phyloP scores from a whole-genome alignment of 1,140 invertebrate species.

The Drosophila asahinai region DNA sequence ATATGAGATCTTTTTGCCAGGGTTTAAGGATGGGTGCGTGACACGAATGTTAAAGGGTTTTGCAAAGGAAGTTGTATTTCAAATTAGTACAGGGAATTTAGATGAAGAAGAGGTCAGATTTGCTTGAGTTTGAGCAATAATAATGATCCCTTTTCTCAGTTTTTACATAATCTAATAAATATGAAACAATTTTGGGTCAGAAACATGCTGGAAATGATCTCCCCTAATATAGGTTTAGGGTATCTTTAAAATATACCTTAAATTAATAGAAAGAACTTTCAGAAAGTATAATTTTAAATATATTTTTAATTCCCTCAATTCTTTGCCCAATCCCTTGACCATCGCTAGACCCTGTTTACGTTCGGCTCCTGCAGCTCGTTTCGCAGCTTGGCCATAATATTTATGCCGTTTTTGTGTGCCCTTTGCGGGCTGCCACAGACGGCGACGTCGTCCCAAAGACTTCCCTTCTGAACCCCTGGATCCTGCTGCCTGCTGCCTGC shows the following conservation, averaged over 20 bases:
- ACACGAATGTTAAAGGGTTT: constrained; percentile 19
- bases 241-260: neutral
- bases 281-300: too few species aligned
- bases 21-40: constrained; percentile 23
- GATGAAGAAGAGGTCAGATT: neutral
- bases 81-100: too few species aligned
- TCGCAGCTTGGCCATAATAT: constrained; percentile 76
- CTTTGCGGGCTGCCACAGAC: constrained; percentile 61
- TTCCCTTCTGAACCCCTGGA: constrained; percentile 9
- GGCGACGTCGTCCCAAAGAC: constrained; percentile 5
- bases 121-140: neutral
- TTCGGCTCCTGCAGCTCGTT: constrained; percentile 41
- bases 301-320: neutral
- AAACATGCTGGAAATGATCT: too few species aligned
- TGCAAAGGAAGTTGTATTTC: neutral
- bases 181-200: too few species aligned
- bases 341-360: constrained; percentile 49
- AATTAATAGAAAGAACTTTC: too few species aligned
- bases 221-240: too few species aligned
- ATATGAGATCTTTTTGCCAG: constrained; percentile 62
- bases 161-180: too few species aligned
- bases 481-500: constrained; percentile 2
- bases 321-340: neutral
- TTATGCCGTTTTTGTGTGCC: constrained; percentile 77
- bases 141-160: too few species aligned